Evolutionary conservation across 2,113 vertebrate species (phyloP), one percentile per base, ranked within the genome.

Genomic region (Nycticebus coucang): DNA sequence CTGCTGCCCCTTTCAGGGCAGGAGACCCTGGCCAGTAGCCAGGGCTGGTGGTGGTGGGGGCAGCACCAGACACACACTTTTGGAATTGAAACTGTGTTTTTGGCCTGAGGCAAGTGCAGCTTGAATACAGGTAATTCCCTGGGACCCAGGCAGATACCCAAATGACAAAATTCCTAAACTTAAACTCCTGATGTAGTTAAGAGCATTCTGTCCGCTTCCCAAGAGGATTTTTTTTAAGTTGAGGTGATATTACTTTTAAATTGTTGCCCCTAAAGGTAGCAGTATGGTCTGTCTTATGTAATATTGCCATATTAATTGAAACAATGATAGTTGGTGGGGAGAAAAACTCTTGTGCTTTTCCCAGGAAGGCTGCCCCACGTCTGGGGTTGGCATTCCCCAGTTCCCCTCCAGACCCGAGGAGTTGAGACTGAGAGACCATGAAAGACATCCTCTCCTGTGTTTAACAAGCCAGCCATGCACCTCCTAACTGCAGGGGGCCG

Each of bases 81-180:
- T 93, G 95, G 93, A 97, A 74, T 92, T 80, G 96, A 97, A 96
- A 97, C 88, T 94, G 83, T 83, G 82, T 95, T 37, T 97, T 78
- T 97, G 97, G 96, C 97, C 93, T 37, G 45, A 95, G 97, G 97
- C 96, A 79, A 94, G 72, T 19, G 4, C 28, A 94, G 59, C 93
- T 95, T 79, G 94, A 89, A 78, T 78, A 83, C 41, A n/a, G 89
- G 68, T 80, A 72, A 95, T 95, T 97, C 96, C 96, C 96, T 68
- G 55, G 96, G 95, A 98, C 94, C 95, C 95, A 93, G 87, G 69
- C 98, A 97, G 84, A 79, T 72, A 77, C 90, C 90, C 93, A 85
- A 95, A 93, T 57, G 87, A 96, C 94, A 97, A 90, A 97, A 96
- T 81, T 91, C 85, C 68, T 92, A 82, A 83, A 78, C 69, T 77